A percentile compares a stretch with the other conserved stretches of the same genome.
These are phyloP conservation scores for Catharus bicknelli DNA, from an alignment of 2,113 vertebrate genomes.

Conservation along the genomic window DNA sequence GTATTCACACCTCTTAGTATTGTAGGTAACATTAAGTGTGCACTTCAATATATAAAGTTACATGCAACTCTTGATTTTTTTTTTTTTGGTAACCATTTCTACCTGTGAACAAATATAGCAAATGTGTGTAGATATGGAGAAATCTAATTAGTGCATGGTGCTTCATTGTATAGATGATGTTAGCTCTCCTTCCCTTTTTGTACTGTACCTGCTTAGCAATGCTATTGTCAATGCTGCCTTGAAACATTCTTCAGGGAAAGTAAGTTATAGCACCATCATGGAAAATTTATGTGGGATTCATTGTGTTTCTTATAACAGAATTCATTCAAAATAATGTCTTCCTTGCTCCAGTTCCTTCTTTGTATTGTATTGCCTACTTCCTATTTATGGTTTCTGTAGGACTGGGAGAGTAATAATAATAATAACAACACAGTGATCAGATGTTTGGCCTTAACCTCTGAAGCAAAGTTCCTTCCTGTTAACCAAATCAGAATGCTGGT, in stretches of 20 bases:
- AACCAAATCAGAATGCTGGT: neutral
- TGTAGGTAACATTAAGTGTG: neutral
- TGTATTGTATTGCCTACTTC: neutral
- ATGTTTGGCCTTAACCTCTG: neutral
- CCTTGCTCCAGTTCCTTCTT: neutral
- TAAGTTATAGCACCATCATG: neutral
- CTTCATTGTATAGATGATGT: neutral
- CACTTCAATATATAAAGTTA: neutral
- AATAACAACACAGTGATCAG: neutral
- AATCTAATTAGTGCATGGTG: neutral
- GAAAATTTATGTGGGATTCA: neutral
- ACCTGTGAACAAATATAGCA: neutral
- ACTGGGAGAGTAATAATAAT: neutral
- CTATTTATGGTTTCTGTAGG: slow-evolving; percentile 8
- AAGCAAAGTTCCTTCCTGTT: neutral
- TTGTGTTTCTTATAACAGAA: neutral
- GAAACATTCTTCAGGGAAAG: neutral
- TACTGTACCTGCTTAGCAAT: neutral
- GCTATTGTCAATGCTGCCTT: neutral
- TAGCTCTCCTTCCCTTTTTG: neutral
- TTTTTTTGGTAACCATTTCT: neutral
- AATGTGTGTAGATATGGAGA: neutral
- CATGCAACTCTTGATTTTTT: neutral
- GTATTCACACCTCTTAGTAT: neutral
- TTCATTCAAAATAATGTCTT: neutral